Base-by-base conservation (phyloP, 2,797 vertebrate genomes). In the Bucorvus abyssinicus region DNA sequence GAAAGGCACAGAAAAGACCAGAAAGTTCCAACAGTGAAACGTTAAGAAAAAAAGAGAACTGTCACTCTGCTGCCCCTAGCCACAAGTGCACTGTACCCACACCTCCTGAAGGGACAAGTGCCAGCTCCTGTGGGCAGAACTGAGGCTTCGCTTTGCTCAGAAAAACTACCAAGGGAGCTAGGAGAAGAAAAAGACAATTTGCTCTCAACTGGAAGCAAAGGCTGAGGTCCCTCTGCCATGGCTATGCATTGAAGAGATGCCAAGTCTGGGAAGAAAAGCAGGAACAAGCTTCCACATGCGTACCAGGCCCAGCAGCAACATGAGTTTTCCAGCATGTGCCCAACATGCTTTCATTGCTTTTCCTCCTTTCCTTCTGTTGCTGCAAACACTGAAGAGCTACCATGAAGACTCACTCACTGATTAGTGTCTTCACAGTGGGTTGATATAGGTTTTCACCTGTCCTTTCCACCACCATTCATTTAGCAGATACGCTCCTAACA, bases 321-420 rank as follows among this genome's bases (percentile, higher is more conserved):
- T 5, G 0, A 0, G 14, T 52, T 67, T 74, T 74, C n/a, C 64
- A 79, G 23, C 14, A 60, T 0, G 4, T 0, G 2, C 30, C 34
- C 70, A 34, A 53, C 27, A 32, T 1, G 0, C 44, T 45, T 49
- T 49, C 30, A 12, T 9, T 26, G 29, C 23, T 57, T 50, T 14
- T 90, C 27, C 45, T 84, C 70, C 64, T 52, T n/a, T 55, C 30
- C 42, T 16, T 74, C 47, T 32, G 10, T 12, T 40, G 22, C 61
- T 69, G 55, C 32, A 53, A 4, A 11, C 42, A 40, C 19, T 18
- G 47, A 42, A 71, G 47, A 75, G 34, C n/a, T 52, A 34, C 40
- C 64, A 24, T 6, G 24, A 23, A 47, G 70, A 59, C 29, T 40
- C 15, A 15, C 50, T 44, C 49, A 2, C 15, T 32, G 38, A 7